Evolutionary conservation across 1,140 invertebrate species (phyloP).

Genomic region (Drosophila leontia): DNA sequence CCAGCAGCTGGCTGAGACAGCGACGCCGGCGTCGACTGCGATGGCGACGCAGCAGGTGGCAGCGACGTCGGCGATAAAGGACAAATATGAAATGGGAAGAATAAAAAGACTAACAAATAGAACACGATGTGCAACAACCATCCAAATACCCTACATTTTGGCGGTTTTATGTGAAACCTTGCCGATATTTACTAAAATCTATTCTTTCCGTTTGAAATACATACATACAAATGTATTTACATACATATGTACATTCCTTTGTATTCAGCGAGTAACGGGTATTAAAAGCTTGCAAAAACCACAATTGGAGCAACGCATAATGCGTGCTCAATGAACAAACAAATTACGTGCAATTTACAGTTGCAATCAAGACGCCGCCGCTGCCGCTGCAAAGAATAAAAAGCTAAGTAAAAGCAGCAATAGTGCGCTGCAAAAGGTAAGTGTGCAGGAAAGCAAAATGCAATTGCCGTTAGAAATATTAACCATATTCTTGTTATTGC

Average conservation of each 20-base stretch:
- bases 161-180: not conserved
- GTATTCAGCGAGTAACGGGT: not conserved
- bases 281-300: constrained; percentile 34
- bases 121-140: not conserved
- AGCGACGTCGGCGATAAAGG: constrained; percentile 42
- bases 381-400: constrained; percentile 15
- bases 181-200: not conserved
- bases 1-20: constrained; percentile 9
- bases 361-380: constrained; percentile 36
- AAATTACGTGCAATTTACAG: constrained; percentile 50
- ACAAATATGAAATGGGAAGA: constrained; percentile 39
- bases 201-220: not conserved
- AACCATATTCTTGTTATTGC: constrained; percentile 56
- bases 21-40: constrained; percentile 11
- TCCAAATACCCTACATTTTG: not conserved
- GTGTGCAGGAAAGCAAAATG: constrained; percentile 15
- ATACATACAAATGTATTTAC: not conserved
- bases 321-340: constrained; percentile 56
- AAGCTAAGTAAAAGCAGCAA: constrained; percentile 8
- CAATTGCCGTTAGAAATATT: constrained; percentile 52
- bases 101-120: constrained; percentile 33
- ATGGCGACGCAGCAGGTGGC: constrained; percentile 30
- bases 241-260: not conserved
- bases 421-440: constrained; percentile 11
- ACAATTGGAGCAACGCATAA: constrained; percentile 47